Percentiles rank a stretch among this genome's conserved stretches.
phyloP scores from a whole-genome alignment of 2,797 vertebrate species.

The Cryptoblepharus egeriae region DNA sequence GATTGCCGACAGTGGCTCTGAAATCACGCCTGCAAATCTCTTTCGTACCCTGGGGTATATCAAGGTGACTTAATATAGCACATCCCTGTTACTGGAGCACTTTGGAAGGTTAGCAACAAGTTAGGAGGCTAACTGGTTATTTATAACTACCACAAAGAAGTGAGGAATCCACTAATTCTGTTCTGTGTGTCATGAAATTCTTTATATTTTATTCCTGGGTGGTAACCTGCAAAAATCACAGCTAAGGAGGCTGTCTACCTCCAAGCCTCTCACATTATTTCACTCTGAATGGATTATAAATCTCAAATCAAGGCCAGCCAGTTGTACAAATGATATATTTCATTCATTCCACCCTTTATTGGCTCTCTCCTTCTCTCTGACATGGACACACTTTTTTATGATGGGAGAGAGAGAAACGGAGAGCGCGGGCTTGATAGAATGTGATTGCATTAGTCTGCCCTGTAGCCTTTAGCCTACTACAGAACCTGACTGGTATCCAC shows the following conservation, averaged over 20 bases:
- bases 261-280: constrained; percentile 63
- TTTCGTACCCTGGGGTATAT: too few species aligned
- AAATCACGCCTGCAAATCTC: too few species aligned
- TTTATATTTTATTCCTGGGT: constrained; percentile 50
- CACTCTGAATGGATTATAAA: constrained; percentile 67
- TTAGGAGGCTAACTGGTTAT: background rate
- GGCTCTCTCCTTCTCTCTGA: constrained; percentile 47
- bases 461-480: background rate
- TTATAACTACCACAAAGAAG: constrained; percentile 26
- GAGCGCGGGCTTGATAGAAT: background rate
- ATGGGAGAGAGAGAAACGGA: background rate
- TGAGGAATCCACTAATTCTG: constrained; percentile 4
- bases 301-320: constrained; percentile 67
- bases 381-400: constrained; percentile 8
- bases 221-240: constrained; percentile 52
- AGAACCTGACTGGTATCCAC: too few species aligned
- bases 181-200: background rate
- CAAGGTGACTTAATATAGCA: too few species aligned
- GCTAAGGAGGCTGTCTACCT: constrained; percentile 56
- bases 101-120: background rate
- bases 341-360: constrained; percentile 73
- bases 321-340: constrained; percentile 71
- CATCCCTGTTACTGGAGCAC: constrained; percentile 1
- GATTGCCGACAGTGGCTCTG: too few species aligned
- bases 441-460: constrained; percentile 49